phyloP scores from a whole-genome alignment of 1,140 invertebrate species.

The Plectus sambesii region DNA sequence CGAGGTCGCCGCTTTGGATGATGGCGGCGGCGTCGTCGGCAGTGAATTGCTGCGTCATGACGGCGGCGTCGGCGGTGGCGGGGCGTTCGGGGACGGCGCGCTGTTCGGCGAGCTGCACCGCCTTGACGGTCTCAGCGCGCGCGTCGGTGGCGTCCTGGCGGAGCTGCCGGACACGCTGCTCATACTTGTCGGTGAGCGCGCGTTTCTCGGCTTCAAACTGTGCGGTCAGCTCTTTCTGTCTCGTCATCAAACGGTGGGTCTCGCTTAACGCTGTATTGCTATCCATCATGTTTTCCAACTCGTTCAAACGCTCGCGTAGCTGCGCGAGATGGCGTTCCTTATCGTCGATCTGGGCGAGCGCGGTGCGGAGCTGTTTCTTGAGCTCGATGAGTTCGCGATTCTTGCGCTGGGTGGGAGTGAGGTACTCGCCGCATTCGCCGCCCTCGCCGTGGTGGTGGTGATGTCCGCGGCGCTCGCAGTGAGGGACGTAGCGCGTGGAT shows the following conservation, averaged over 20 bases:
- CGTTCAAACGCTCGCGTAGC: conserved; percentile 39
- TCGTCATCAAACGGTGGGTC: conserved; percentile 24
- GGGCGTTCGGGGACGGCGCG: too few relatives aligned
- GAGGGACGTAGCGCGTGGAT: conserved; percentile 38
- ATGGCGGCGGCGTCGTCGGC: too few relatives aligned
- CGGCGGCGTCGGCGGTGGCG: too few relatives aligned
- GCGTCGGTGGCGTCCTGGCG: conserved; percentile 36
- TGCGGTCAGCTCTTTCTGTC: conserved; percentile 24
- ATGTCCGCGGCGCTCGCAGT: conserved; percentile 28
- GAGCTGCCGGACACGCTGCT: conserved; percentile 35
- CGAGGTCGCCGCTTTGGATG: too few relatives aligned
- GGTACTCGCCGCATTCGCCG: conserved; percentile 31
- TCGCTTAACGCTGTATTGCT: conserved; percentile 26
- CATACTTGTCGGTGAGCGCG: conserved; percentile 32
- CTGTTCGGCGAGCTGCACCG: too few relatives aligned
- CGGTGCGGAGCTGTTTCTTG: conserved; percentile 25
- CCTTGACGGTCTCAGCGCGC: too few relatives aligned
- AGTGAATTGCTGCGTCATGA: too few relatives aligned
- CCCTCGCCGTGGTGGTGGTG: conserved; percentile 8
- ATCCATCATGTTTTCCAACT: conserved; percentile 28
- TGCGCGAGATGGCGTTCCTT: conserved; percentile 38
- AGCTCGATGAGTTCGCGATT: conserved; percentile 31
- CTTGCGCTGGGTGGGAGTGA: conserved; percentile 39
- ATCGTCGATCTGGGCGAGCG: conserved; percentile 15
- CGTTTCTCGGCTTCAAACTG: conserved; percentile 29